Base-by-base conservation (phyloP, 2,888 invertebrate species). In the Xylota segnis region DNA sequence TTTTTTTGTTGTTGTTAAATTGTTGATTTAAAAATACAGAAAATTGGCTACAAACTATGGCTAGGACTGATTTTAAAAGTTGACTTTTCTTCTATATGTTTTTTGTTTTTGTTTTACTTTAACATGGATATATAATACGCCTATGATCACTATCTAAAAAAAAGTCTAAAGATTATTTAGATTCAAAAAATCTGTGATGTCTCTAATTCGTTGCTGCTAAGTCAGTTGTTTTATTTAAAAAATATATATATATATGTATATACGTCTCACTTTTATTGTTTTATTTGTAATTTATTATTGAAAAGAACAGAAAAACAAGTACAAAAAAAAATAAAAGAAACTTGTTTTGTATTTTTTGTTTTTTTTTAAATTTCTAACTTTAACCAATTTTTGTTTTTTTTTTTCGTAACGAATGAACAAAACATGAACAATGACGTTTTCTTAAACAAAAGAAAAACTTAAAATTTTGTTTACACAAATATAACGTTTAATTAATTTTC, bases 121-220 rank as follows among this genome's bases (percentile, higher is more conserved):
- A 84, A 84, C 70, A 76, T 79, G 75, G 65, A 65, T 79, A 79
- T 79, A 75, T 84, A 79, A 78, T 75, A 84, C 79, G 75, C 65
- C 65, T 84, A 83, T 61, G 74, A 78, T 83, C 66, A 78, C 78
- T 83, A 65, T 78, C 61, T 68, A 79, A 79, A 79, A 66, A 59
- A 65, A 79, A 75, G 52, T 84, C 74, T 75, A 75, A 75, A 56
- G 83, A 65, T 75, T 79, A 74, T 65, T 78, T 76, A 66, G 52
- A 75, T 75, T 84, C 52, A 83, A 78, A 83, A 79, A 71, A 84
- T 84, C 79, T 83, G 87, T 87, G 87, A 87, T 87, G 86, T 83
- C 70, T 87, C 71, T 83, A 77, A 87, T 87, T 87, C 87, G 87
- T 87, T 87, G 87, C 87, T 87, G 87, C 79, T 87, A 83, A 77